Conservation (phyloP, 1,140 invertebrate genomes). For the Venustaconcha ellipsiformis region DNA sequence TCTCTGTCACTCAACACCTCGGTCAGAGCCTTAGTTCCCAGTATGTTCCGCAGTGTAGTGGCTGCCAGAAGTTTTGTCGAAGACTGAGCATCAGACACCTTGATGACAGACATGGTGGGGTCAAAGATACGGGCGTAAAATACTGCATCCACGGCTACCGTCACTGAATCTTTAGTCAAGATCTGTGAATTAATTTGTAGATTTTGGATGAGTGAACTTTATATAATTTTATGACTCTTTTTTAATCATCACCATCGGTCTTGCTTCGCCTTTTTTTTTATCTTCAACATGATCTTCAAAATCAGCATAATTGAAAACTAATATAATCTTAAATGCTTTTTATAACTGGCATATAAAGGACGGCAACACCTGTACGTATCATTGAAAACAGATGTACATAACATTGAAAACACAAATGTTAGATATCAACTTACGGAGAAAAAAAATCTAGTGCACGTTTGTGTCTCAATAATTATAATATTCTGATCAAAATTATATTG, state of each 20-base stretch:
- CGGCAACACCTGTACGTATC: too few relatives aligned
- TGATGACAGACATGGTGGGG: conserved; percentile 94
- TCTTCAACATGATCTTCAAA: too few relatives aligned
- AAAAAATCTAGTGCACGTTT: neutral
- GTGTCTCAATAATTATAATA: neutral
- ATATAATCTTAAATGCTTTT: too few relatives aligned
- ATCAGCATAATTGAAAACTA: too few relatives aligned
- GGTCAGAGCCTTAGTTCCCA: conserved; percentile 78
- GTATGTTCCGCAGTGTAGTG: conserved; percentile 74
- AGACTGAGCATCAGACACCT: conserved; percentile 92
- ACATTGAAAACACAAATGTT: too few relatives aligned
- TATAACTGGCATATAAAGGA: too few relatives aligned
- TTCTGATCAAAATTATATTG: neutral
- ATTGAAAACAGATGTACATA: too few relatives aligned
- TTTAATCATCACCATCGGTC: too few relatives aligned
- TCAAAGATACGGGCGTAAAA: conserved; percentile 95
- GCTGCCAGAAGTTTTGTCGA: conserved; percentile 70
- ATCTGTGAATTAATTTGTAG: conserved; percentile 73
- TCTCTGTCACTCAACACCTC: conserved; percentile 91
- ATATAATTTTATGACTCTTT: too few relatives aligned
- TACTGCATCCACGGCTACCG: conserved; percentile 88
- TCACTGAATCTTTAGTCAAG: conserved; percentile 91
- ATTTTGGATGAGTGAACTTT: too few relatives aligned
- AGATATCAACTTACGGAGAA: too few relatives aligned
- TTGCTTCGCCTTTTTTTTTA: too few relatives aligned